Base-by-base conservation (phyloP, 2,888 invertebrate species). In the Cataglyphis livida region DNA sequence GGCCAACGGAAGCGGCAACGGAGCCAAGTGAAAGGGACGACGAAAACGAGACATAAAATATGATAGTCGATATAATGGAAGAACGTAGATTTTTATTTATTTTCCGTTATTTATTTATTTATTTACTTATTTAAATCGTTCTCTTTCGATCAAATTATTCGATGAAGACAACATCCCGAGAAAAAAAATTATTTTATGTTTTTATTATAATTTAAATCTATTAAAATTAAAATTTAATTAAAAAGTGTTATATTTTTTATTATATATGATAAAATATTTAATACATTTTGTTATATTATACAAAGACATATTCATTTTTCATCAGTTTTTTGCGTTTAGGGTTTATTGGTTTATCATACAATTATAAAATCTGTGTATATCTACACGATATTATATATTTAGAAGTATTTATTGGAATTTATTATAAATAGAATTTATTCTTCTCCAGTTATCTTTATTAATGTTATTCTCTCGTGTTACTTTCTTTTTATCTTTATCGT, bases 1-100 rank as follows among this genome's bases (percentile, higher is more conserved):
- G 94, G 94, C 94, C 94, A 32, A 93, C 93, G 10, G 94, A 94
- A 83, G 71, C 91, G 32, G 91, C 93, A 1, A 94, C 94, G 21
- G 92, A 92, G 57, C 75, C 84, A n/a, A 88, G 87, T 62, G 93
- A 94, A 81, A 90, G 89, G 44, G 94, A 94, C 84, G 92, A 92
- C 71, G 94, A 94, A 59, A 94, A 94, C 88, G 94, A 94, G 87
- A 93, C 94, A 62, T 88, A 28, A 88, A 59, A 3, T 15, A 7
- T n/a, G 0, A 44, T 44, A 15, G 0, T 21, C 9, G 7, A 0
- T 9, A 15, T 10, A 48, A 3, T 21, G 9, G 3, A 18, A 5
- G 25, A n/a, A 57, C 0, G 48, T 65, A 65, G 66, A 82, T 66
- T 83, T 85, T 83, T 85, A 81, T 81, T 85, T 85, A 85, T 85